These are phyloP conservation scores for Choreutis nemorana DNA, from an alignment of 2,888 invertebrate genomes.

Conservation along the genomic window DNA sequence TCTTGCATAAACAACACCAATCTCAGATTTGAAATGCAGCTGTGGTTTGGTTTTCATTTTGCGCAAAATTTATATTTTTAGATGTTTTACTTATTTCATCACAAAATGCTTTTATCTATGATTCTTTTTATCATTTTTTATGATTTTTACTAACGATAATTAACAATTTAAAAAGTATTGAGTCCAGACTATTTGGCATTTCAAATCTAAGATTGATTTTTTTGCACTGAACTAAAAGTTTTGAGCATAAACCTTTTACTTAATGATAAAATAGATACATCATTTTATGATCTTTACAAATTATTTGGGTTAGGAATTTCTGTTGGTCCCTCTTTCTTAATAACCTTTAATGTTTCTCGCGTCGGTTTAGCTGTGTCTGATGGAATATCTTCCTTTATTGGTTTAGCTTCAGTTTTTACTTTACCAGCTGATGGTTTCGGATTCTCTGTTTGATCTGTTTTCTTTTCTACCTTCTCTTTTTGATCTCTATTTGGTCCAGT, in stretches of 20 bases:
- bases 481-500: constrained; percentile 15
- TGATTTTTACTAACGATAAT: neutral
- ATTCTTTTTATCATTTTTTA: neutral
- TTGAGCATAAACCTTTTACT: neutral
- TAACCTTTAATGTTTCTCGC: constrained; percentile 66
- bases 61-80: too few species aligned
- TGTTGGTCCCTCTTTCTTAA: constrained; percentile 63
- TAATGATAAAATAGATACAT: neutral
- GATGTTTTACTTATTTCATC: too few species aligned
- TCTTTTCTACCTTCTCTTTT: constrained; percentile 10
- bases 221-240: neutral
- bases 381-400: constrained; percentile 59
- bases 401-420: constrained; percentile 4
- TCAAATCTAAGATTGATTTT: neutral
- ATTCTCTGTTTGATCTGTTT: constrained; percentile 7
- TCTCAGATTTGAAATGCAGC: too few species aligned
- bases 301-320: constrained; percentile 53
- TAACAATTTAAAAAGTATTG: neutral
- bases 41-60: too few species aligned
- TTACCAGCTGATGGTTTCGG: constrained; percentile 2
- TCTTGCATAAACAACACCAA: too few species aligned
- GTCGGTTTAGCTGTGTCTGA: constrained; percentile 61
- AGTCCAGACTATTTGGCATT: neutral
- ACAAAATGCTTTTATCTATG: too few species aligned
- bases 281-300: neutral